Conservation (phyloP, 2,888 invertebrate species). For the Drosophila ustulata region DNA sequence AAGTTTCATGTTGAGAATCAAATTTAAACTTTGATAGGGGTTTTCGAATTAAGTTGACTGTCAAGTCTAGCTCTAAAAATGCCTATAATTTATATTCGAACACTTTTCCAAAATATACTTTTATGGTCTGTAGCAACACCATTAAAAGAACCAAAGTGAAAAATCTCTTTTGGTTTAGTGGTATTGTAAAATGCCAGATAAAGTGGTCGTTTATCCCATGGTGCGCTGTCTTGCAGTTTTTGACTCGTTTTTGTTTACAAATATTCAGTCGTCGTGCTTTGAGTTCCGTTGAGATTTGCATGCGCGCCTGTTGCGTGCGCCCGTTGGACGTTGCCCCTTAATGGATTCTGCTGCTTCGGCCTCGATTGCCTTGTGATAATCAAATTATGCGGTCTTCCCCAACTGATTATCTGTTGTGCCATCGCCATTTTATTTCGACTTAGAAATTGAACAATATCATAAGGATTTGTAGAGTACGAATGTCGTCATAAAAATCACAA, state of each 20-base stretch:
- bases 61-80: too few species aligned
- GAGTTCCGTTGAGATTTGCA: slow-evolving; percentile 55
- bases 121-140: too few species aligned
- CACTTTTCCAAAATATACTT: too few species aligned
- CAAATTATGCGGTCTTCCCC: slow-evolving; percentile 42
- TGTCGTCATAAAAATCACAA: slow-evolving; percentile 30
- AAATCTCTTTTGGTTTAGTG: too few species aligned
- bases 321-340: slow-evolving; percentile 12
- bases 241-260: slow-evolving; percentile 61
- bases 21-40: too few species aligned
- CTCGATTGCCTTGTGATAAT: slow-evolving; percentile 42
- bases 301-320: slow-evolving; percentile 68
- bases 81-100: too few species aligned
- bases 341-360: slow-evolving; percentile 29
- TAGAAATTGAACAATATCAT: slow-evolving; percentile 20
- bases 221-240: slow-evolving; percentile 10
- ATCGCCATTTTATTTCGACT: slow-evolving; percentile 33
- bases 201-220: too few species aligned
- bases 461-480: slow-evolving; percentile 39
- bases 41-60: too few species aligned
- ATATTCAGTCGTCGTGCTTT: slow-evolving; percentile 37
- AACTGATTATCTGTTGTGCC: slow-evolving; percentile 43
- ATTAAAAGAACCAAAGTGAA: too few species aligned
- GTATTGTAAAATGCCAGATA: too few species aligned
- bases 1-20: too few species aligned